Percentiles rank a stretch among this genome's conserved stretches.
Conservation (phyloP, 2,113 vertebrate species). For the Piprites chloris region DNA sequence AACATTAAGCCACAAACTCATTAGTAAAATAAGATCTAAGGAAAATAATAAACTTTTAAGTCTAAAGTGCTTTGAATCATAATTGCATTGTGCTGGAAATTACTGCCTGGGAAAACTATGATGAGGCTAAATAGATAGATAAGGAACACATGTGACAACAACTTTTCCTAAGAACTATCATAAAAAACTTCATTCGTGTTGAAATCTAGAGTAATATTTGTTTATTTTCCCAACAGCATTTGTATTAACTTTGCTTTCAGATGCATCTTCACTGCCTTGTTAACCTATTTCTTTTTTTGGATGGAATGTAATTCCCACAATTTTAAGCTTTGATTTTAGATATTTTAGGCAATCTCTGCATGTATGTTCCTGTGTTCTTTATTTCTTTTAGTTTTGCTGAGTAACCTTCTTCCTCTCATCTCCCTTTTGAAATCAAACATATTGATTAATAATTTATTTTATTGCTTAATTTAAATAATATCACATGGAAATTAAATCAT, state of each 20-base stretch:
- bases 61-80: not conserved
- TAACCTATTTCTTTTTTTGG: not conserved
- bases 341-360: not conserved
- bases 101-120: not conserved
- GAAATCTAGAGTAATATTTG: not conserved
- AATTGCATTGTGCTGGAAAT: not conserved
- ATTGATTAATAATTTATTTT: not conserved
- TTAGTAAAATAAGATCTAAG: not conserved
- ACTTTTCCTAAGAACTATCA: not conserved
- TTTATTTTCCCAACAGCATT: not conserved
- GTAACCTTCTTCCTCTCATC: not conserved
- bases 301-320: not conserved
- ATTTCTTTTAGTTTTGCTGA: not conserved
- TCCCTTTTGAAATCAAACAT: not conserved
- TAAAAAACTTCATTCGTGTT: not conserved
- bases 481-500: not conserved
- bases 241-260: not conserved
- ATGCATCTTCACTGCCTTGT: not conserved
- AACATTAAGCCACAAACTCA: not conserved
- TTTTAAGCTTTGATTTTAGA: not conserved
- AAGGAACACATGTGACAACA: not conserved
- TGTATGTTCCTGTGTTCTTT: not conserved
- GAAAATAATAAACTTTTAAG: not conserved
- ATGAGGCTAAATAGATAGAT: not conserved
- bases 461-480: not conserved